Evolutionary conservation across 1,140 invertebrate genomes (phyloP).

Genomic region (Diabrotica undecimpunctata): DNA sequence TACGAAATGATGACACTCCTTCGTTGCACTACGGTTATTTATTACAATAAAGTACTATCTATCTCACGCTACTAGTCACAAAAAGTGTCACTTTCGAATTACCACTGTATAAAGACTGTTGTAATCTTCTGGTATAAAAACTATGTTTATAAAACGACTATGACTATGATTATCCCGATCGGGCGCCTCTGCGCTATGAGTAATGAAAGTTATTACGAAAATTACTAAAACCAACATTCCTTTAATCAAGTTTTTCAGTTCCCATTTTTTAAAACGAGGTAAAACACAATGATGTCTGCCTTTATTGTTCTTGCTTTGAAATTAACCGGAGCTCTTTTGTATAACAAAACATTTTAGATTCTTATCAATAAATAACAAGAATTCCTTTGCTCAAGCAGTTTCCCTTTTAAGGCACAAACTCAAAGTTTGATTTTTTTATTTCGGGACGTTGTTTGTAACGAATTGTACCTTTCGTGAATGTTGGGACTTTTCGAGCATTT

Average conservation of each 20-base stretch:
- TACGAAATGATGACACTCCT: no score
- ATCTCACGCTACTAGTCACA: no score
- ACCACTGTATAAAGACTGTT: no score
- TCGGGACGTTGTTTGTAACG: background rate
- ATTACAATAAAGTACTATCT: no score
- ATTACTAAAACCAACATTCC: background rate
- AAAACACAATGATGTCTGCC: slow-evolving; percentile 8
- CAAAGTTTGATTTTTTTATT: slow-evolving; percentile 17
- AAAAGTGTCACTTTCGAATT: no score
- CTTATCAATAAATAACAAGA: slow-evolving; percentile 30
- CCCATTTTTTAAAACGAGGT: background rate
- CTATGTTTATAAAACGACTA: no score
- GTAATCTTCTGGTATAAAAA: no score
- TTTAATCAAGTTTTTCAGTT: background rate
- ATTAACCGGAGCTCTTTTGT: slow-evolving; percentile 23
- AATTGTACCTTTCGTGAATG: slow-evolving; percentile 14
- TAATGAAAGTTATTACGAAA: background rate
- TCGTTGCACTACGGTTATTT: no score
- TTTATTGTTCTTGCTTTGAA: slow-evolving; percentile 22
- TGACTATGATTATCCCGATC: no score
- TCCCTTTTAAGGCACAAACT: slow-evolving; percentile 27
- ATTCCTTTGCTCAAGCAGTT: slow-evolving; percentile 25
- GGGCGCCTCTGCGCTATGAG: no score
- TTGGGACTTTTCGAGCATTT: slow-evolving; percentile 13
- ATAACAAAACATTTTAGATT: slow-evolving; percentile 26